A percentile compares a stretch with the other conserved stretches of the same genome.
These are phyloP conservation scores for Mirza zaza DNA, from an alignment of 2,113 vertebrate genomes.

Conservation along the genomic window DNA sequence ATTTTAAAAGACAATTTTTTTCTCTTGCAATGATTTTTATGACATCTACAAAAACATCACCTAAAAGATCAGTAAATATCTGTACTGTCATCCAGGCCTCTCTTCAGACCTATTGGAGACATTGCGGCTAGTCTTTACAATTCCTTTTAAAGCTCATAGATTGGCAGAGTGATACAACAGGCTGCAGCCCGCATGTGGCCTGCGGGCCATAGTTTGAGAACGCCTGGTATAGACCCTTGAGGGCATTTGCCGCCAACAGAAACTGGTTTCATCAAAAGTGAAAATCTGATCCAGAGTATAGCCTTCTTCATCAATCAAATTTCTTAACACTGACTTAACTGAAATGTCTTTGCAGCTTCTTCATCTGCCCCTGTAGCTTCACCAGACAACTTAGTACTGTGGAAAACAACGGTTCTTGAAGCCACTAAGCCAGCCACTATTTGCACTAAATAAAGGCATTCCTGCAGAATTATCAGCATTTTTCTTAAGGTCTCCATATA, in stretches of 20 bases:
- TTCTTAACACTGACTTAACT: not conserved
- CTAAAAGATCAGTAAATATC: not conserved
- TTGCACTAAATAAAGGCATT: not conserved
- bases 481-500: not conserved
- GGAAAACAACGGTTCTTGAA: not conserved
- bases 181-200: not conserved
- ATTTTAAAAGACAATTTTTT: conserved; percentile 18
- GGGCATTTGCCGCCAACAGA: not conserved
- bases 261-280: not conserved
- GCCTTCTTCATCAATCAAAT: not conserved
- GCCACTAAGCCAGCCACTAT: not conserved
- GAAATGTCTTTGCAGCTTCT: not conserved
- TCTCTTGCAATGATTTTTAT: not conserved
- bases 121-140: not conserved
- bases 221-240: not conserved
- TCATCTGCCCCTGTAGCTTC: not conserved
- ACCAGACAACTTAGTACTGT: not conserved
- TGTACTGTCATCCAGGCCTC: not conserved
- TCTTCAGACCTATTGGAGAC: not conserved
- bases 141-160: not conserved
- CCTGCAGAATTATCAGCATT: not conserved
- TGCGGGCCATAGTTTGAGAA: too few relatives aligned
- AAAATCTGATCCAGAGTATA: not conserved
- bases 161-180: not conserved
- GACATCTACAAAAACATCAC: not conserved